A percentile compares a stretch with the other conserved stretches of the same genome.
Conservation (phyloP, 2,888 invertebrate genomes). For the Dastarcus helophoroides region DNA sequence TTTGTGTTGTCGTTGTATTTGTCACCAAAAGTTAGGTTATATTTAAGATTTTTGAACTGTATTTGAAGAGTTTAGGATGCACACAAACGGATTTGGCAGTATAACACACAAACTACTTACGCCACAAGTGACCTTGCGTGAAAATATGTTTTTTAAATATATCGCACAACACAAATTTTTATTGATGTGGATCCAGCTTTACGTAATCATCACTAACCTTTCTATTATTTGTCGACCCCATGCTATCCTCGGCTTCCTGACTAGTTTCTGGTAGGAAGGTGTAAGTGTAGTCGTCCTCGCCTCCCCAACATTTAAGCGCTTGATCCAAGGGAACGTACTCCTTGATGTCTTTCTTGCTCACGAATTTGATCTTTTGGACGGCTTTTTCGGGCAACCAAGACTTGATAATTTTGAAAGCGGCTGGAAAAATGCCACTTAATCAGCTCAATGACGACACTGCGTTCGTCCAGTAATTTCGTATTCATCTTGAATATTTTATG, state of each 20-base stretch:
- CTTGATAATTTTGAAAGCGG: constrained; percentile 86
- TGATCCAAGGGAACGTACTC: constrained; percentile 65
- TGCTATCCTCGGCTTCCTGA: constrained; percentile 16
- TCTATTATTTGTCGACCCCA: constrained; percentile 37
- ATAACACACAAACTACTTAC: too few species aligned
- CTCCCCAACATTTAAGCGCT: constrained; percentile 71
- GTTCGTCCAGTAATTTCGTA: background rate
- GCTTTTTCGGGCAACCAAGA: constrained; percentile 77
- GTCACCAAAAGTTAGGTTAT: too few species aligned
- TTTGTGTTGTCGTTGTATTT: too few species aligned
- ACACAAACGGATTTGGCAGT: too few species aligned
- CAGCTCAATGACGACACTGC: background rate
- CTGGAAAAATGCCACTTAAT: constrained; percentile 37
- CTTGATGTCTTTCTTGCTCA: constrained; percentile 60
- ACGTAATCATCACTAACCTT: too few species aligned
- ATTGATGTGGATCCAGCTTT: constrained; percentile 1
- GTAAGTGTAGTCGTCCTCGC: constrained; percentile 60
- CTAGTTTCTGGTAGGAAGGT: constrained; percentile 53
- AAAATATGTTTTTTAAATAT: too few species aligned
- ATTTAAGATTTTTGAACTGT: too few species aligned
- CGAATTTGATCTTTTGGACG: constrained; percentile 77
- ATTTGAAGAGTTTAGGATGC: too few species aligned
- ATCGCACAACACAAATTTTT: constrained; percentile 2
- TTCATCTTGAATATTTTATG: background rate
- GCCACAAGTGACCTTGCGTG: too few species aligned